These are phyloP conservation scores for Drosophila testacea DNA, from an alignment of 2,888 invertebrate species.

Conservation along the genomic window DNA sequence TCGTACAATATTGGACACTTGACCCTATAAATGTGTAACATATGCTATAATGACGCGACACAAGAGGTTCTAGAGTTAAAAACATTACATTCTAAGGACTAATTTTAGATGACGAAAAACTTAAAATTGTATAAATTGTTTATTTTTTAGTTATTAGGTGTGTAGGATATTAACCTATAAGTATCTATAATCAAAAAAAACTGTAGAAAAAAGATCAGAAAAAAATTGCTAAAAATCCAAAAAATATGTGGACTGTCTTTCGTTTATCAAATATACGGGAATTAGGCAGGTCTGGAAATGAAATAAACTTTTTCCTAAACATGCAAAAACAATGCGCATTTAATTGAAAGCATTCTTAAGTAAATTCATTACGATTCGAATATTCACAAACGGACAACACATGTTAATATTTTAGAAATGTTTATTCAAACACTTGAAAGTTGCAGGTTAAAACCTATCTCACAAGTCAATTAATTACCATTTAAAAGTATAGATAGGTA, in stretches of 20 bases:
- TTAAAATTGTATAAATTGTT: slow-evolving; percentile 72
- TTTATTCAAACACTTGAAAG: not conserved
- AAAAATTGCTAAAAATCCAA: slow-evolving; percentile 47
- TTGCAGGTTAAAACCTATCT: not conserved
- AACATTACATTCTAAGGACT: slow-evolving; percentile 64
- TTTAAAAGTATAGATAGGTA: not conserved
- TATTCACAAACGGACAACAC: not conserved
- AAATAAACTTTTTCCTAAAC: slow-evolving; percentile 27
- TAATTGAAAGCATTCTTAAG: not conserved
- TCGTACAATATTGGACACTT: slow-evolving; percentile 46
- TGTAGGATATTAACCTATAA: slow-evolving; percentile 64
- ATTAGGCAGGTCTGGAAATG: slow-evolving; percentile 24
- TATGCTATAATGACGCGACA: slow-evolving; percentile 58
- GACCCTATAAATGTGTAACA: slow-evolving; percentile 39
- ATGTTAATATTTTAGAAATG: not conserved
- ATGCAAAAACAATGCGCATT: not conserved
- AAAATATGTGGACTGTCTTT: slow-evolving; percentile 29
- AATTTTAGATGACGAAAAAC: slow-evolving; percentile 65
- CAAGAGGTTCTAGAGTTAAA: slow-evolving; percentile 79
- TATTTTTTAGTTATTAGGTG: slow-evolving; percentile 67
- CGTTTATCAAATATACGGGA: slow-evolving; percentile 7
- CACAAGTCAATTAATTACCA: not conserved
- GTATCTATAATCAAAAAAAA: slow-evolving; percentile 63
- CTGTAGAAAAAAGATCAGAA: slow-evolving; percentile 58
- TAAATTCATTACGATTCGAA: not conserved